These are phyloP conservation scores for Spongilla lacustris DNA, from an alignment of 37 sponge, comb jelly and placozoan genomes.

Conservation along the genomic window DNA sequence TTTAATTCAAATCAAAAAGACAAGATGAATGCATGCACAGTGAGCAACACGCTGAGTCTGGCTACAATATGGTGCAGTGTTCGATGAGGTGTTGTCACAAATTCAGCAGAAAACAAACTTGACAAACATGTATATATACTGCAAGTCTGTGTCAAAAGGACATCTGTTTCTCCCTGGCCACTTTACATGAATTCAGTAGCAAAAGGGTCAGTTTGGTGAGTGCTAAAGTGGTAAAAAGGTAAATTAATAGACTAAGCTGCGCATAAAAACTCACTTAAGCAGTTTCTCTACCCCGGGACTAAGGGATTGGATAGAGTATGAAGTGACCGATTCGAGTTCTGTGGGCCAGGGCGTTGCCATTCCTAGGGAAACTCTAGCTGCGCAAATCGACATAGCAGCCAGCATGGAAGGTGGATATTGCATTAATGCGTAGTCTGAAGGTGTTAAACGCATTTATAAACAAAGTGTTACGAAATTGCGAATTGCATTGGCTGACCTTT, in stretches of 20 bases:
- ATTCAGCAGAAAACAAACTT: not conserved
- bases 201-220: not conserved
- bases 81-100: not conserved
- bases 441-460: not conserved
- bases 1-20: not conserved
- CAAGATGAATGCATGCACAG: not conserved
- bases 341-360: constrained; percentile 32
- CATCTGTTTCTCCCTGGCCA: not conserved
- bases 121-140: not conserved
- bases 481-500: constrained; percentile 29
- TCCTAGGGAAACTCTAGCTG: constrained; percentile 33
- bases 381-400: constrained; percentile 60
- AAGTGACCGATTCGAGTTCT: constrained; percentile 32
- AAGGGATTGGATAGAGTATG: constrained; percentile 35
- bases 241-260: no score
- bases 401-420: constrained; percentile 51
- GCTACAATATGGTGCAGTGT: not conserved
- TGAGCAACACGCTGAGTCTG: not conserved
- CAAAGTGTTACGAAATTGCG: not conserved
- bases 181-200: not conserved
- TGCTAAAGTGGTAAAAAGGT: not conserved
- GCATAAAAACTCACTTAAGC: not conserved
- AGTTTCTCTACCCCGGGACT: constrained; percentile 20
- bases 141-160: not conserved
- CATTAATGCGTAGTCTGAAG: constrained; percentile 45